Evolutionary conservation across 2,113 vertebrate species (phyloP).

Genomic region (Catharus minimus): DNA sequence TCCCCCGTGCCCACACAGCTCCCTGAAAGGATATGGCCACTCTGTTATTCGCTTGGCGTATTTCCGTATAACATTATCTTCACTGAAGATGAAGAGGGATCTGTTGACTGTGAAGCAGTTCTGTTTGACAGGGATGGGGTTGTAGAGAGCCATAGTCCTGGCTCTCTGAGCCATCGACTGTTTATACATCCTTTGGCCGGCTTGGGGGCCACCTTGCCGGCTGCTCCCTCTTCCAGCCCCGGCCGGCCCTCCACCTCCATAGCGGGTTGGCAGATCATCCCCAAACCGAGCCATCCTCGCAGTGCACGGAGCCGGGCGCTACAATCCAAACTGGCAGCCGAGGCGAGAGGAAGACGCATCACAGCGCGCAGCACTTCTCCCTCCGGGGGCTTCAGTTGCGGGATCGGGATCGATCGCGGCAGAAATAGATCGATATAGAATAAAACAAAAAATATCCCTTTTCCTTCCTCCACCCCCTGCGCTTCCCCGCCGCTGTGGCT

Average conservation of each 20-base stretch:
- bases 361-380: slow-evolving; percentile 72
- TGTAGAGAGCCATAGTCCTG: slow-evolving; percentile 97
- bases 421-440: not conserved
- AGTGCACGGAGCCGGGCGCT: slow-evolving; percentile 72
- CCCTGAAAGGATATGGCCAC: slow-evolving; percentile 96
- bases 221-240: slow-evolving; percentile 78
- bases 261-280: slow-evolving; percentile 88
- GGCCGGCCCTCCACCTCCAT: slow-evolving; percentile 81
- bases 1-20: not conserved
- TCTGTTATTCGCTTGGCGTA: slow-evolving; percentile 98
- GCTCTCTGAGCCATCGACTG: slow-evolving; percentile 96
- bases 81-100: slow-evolving; percentile 97
- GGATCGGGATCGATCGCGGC: slow-evolving; percentile 8
- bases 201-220: slow-evolving; percentile 85
- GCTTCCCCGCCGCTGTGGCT: not conserved
- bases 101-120: slow-evolving; percentile 96
- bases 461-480: not conserved
- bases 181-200: slow-evolving; percentile 87
- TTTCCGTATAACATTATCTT: slow-evolving; percentile 96
- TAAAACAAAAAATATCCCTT: not conserved
- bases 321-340: slow-evolving; percentile 80
- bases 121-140: slow-evolving; percentile 97
- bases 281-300: slow-evolving; percentile 92
- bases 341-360: slow-evolving; percentile 83
- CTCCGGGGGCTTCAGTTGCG: slow-evolving; percentile 40